These are phyloP conservation scores for Wiebesia pumilae DNA, from an alignment of 1,140 invertebrate genomes.

Conservation along the genomic window DNA sequence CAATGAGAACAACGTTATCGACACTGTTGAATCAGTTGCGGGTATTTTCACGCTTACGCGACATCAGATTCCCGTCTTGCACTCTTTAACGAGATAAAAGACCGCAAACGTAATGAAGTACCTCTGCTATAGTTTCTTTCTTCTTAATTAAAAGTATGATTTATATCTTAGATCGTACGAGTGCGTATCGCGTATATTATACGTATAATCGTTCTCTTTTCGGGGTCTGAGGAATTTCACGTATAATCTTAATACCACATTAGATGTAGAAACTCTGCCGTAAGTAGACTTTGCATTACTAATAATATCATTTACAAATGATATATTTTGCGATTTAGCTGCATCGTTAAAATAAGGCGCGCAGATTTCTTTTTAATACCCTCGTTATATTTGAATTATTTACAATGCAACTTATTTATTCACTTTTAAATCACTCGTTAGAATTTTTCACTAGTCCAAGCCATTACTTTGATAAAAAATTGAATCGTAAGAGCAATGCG, in stretches of 20 bases:
- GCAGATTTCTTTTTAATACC: background rate
- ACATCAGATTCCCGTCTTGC: background rate
- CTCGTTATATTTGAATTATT: background rate
- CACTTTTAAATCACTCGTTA: background rate
- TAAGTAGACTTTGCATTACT: background rate
- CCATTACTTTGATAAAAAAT: background rate
- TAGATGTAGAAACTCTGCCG: background rate
- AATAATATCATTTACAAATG: background rate
- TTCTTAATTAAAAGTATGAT: slow-evolving; percentile 55
- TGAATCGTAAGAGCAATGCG: background rate
- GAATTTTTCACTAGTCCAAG: background rate
- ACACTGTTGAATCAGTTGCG: background rate
- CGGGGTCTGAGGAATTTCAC: background rate
- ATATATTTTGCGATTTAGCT: background rate
- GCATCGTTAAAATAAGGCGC: no score
- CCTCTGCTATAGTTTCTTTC: slow-evolving; percentile 6
- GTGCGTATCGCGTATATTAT: no score
- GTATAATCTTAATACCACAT: background rate
- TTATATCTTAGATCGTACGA: slow-evolving; percentile 17
- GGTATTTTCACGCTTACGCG: slow-evolving; percentile 34
- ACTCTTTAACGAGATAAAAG: slow-evolving; percentile 32
- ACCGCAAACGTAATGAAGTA: background rate
- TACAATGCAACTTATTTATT: background rate
- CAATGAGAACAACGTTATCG: slow-evolving; percentile 15
- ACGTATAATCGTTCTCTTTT: background rate